These are phyloP conservation scores for Pimpla rufipes DNA, from an alignment of 2,888 invertebrate genomes.

Conservation along the genomic window DNA sequence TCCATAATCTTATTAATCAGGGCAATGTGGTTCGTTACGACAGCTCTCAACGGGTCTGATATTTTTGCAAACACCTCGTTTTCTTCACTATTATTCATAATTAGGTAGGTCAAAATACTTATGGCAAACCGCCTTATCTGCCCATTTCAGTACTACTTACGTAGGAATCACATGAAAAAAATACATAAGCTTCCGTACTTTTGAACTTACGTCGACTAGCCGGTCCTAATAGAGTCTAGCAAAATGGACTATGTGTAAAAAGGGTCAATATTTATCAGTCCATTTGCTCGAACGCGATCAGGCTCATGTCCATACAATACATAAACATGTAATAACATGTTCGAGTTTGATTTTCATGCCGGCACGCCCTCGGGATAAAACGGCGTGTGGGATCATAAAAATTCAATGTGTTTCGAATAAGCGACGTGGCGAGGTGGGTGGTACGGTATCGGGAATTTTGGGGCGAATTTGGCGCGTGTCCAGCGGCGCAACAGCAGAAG, in stretches of 20 bases:
- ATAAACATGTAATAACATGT: not conserved
- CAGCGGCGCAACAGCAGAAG: not conserved
- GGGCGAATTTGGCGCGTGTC: constrained; percentile 17
- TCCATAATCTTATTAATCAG: not conserved
- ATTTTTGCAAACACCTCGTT: too few species aligned
- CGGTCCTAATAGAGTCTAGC: not conserved
- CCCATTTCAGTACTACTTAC: too few species aligned
- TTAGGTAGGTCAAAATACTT: too few species aligned
- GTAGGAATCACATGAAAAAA: too few species aligned
- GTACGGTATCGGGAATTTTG: constrained; percentile 2
- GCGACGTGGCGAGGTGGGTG: not conserved
- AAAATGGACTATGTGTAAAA: not conserved
- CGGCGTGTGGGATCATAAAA: constrained; percentile 28
- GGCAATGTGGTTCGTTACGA: not conserved
- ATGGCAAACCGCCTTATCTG: too few species aligned
- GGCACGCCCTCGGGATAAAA: constrained; percentile 23
- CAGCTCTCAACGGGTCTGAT: too few species aligned
- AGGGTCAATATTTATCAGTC: not conserved
- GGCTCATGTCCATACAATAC: not conserved
- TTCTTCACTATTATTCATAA: too few species aligned
- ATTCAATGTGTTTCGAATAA: constrained; percentile 23
- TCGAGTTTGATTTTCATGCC: constrained; percentile 19
- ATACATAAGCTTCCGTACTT: too few species aligned
- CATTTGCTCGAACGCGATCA: not conserved
- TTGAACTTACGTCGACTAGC: not conserved